Percentiles rank a stretch among this genome's conserved stretches.
Evolutionary conservation across 2,888 invertebrate genomes (phyloP).

Genomic region (Rhingia campestris): DNA sequence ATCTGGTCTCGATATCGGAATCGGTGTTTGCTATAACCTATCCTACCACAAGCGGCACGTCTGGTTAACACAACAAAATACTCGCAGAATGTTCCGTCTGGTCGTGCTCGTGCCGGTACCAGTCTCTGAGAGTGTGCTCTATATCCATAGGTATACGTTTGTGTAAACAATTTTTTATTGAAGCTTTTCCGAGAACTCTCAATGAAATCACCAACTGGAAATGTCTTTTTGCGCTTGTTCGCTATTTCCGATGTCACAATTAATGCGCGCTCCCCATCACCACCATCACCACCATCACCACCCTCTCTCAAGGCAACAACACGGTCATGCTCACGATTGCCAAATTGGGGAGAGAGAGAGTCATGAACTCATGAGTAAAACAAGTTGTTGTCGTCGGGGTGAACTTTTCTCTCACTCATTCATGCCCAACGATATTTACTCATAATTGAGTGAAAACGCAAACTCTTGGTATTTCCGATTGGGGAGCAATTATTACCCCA

Average conservation of each 20-base stretch:
- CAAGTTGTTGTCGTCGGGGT: no score
- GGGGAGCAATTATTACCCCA: conserved; percentile 46
- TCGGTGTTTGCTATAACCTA: background rate
- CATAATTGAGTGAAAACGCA: conserved; percentile 9
- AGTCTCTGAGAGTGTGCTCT: conserved; percentile 33
- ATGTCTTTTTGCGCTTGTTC: conserved; percentile 53
- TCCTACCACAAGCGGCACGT: conserved; percentile 10
- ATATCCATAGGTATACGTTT: background rate
- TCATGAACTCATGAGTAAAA: background rate
- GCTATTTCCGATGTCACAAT: conserved; percentile 70
- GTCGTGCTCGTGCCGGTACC: conserved; percentile 32
- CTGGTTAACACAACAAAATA: conserved; percentile 2
- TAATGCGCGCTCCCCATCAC: conserved; percentile 43
- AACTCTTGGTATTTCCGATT: conserved; percentile 68
- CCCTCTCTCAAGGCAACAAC: background rate
- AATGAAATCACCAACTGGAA: conserved; percentile 73
- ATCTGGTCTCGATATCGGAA: conserved; percentile 34
- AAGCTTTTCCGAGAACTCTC: conserved; percentile 70
- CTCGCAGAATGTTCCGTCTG: background rate
- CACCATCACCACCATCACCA: conserved; percentile 3
- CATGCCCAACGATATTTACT: no score
- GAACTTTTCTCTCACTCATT: no score
- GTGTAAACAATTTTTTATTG: conserved; percentile 31
- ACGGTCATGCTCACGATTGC: conserved; percentile 3
- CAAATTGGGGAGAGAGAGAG: conserved; percentile 8